Evolutionary conservation across 2,113 vertebrate species (phyloP), one percentile per base, ranked within the genome.

Genomic region (Varanus salvator): DNA sequence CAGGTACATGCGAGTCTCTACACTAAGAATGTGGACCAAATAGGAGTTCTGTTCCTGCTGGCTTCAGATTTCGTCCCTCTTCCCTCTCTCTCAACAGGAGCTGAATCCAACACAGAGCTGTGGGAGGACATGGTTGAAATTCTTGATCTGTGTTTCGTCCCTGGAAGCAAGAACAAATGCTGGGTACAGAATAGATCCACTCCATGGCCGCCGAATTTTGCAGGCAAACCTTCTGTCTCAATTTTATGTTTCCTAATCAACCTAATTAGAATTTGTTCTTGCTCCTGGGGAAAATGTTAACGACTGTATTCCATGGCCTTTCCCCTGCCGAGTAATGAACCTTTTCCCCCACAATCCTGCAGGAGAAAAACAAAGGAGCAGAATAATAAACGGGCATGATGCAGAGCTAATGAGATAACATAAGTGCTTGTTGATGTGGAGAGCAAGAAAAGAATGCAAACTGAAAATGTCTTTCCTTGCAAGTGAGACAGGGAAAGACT

Each of bases 191-290:
- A 93, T 83, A 84, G 81, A 87, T 90, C 21, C 82, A 71, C 89
- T 92, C 87, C 89, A 92, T 52, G 91, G 91, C 88, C 90, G 93
- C 86, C 66, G 50, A 91, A 89, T 89, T 91, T 90, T 87, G 29
- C 91, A 94, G 84, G 76, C 87, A 93, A 85, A 89, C 72, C 15
- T 75, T 89, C 93, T 85, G 90, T 44, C 90, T 93, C 82, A 88
- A 91, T 91, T 85, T 88, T 95, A 95, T 94, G 93, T 95, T 76
- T 78, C 83, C 88, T 78, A 85, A 69, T 71, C 60, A 84, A 52
- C 88, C 25, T 78, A 85, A 89, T 78, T 76, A 78, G 64, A 77
- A 54, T 66, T 34, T 76, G 21, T 52, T 84, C 71, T 89, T 68
- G 21, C 74, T 85, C 38, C 71, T 34, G 38, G 71, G 80, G 69